These are phyloP conservation scores for Periophthalmodon schlosseri DNA, from an alignment of 2,113 vertebrate species.

Conservation along the genomic window DNA sequence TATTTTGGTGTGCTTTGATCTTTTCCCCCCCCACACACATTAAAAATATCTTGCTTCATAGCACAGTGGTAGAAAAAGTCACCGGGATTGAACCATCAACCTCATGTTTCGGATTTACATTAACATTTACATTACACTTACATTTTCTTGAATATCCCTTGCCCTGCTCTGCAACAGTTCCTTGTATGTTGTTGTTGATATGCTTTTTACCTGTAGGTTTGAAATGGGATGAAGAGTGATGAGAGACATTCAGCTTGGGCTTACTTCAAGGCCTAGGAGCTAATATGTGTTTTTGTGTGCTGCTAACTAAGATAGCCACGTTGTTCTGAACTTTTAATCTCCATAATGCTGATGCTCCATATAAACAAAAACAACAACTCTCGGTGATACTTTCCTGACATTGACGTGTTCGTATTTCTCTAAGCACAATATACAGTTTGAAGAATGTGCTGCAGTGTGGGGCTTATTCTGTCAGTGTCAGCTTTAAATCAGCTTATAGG, in stretches of 20 bases:
- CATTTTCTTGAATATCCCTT: not conserved
- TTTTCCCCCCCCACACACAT: not conserved
- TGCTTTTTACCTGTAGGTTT: no score
- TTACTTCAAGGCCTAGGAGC: no score
- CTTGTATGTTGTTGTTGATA: not conserved
- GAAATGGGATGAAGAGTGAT: not conserved
- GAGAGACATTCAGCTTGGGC: no score
- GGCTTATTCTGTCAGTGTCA: constrained; percentile 13
- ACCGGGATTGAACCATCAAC: not conserved
- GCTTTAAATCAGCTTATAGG: not conserved
- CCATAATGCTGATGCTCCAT: not conserved
- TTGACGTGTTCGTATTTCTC: not conserved
- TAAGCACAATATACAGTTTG: not conserved
- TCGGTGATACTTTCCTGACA: not conserved
- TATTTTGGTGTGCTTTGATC: not conserved
- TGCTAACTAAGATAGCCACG: not conserved
- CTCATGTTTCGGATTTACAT: not conserved
- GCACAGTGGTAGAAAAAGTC: not conserved
- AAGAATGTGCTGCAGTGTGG: not conserved
- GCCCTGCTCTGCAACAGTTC: not conserved
- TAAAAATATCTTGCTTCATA: not conserved
- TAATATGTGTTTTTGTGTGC: no score
- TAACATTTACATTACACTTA: no score
- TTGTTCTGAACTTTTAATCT: not conserved
- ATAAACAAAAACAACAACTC: not conserved